Evolutionary conservation across 2,797 vertebrate genomes (phyloP).

Genomic region (Acanthornis magna): DNA sequence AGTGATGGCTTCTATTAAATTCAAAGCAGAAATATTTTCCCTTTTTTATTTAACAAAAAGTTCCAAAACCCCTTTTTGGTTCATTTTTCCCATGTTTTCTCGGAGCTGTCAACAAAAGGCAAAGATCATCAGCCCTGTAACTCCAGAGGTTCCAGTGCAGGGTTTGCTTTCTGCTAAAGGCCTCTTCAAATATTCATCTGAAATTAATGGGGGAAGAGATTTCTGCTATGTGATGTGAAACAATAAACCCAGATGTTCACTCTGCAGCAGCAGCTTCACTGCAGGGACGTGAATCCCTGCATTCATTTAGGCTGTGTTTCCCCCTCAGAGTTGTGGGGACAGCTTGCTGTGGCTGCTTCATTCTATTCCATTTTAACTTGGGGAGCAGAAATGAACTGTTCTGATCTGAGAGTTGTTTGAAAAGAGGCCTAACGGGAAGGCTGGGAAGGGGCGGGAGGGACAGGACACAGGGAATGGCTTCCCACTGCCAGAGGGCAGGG

Average conservation of each 20-base stretch:
- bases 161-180: background rate
- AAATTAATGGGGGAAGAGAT: constrained; percentile 9
- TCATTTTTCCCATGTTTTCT: background rate
- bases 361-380: background rate
- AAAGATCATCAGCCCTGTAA: background rate
- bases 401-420: background rate
- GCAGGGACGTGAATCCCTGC: background rate
- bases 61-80: background rate
- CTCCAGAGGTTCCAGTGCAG: background rate
- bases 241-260: constrained; percentile 25
- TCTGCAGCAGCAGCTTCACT: background rate
- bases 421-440: background rate
- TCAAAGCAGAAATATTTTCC: background rate
- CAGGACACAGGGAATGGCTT: background rate
- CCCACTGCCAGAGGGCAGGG: background rate
- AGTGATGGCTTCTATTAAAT: background rate
- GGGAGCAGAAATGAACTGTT: background rate
- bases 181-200: background rate
- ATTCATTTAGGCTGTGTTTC: background rate
- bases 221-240: background rate
- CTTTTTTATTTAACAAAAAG: background rate
- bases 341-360: background rate
- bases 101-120: background rate
- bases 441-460: background rate
- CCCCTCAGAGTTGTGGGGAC: background rate